Evolutionary conservation across 2,888 invertebrate genomes (phyloP).

Genomic region (Barypeithes pellucidus): DNA sequence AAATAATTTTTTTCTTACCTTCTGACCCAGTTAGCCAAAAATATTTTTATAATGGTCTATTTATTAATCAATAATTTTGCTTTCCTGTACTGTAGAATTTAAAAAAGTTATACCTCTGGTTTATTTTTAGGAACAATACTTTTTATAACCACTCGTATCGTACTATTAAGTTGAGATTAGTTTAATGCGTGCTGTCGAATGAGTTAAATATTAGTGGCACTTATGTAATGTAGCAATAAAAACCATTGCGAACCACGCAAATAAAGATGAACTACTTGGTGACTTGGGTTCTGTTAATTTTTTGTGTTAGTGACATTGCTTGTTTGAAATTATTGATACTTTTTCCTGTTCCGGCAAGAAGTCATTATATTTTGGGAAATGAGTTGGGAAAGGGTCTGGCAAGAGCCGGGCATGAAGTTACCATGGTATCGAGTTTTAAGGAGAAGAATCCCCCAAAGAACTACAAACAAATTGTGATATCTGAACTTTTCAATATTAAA

Average conservation of each 20-base stretch:
- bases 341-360: constrained; percentile 22
- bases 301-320: not conserved
- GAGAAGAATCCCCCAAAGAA: constrained; percentile 57
- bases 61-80: no score
- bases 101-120: no score
- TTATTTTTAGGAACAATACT: no score
- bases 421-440: constrained; percentile 58
- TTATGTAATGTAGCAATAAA: not conserved
- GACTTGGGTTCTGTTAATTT: not conserved
- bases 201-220: no score
- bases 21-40: no score
- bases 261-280: constrained; percentile 55
- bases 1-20: no score
- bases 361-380: constrained; percentile 57
- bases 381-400: constrained; percentile 59
- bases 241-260: not conserved
- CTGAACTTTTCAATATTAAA: constrained; percentile 1
- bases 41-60: no score
- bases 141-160: no score
- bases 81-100: no score
- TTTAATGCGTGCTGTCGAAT: no score
- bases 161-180: no score
- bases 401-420: constrained; percentile 61
- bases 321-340: constrained; percentile 55
- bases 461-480: constrained; percentile 41